Evolutionary conservation across 2,888 invertebrate genomes (phyloP).

Genomic region (Troilus luridus): DNA sequence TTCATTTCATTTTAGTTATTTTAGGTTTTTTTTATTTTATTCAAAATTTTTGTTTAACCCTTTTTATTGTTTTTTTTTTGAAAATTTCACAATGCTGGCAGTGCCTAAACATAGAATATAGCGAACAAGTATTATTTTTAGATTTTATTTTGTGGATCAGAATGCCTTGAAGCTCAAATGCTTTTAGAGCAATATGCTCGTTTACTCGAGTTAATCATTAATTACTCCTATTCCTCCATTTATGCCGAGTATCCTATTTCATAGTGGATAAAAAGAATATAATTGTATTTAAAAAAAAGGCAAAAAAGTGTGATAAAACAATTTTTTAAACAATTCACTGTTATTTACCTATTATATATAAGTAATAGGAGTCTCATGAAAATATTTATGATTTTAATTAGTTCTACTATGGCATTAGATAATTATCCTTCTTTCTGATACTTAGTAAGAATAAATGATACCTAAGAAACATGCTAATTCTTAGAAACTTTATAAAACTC

Average conservation of each 20-base stretch:
- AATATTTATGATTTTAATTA: background rate
- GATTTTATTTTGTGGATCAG: background rate
- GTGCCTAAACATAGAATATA: background rate
- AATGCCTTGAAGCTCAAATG: background rate
- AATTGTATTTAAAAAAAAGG: background rate
- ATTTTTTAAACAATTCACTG: no score
- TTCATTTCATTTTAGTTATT: conserved; percentile 54
- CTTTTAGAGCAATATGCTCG: background rate
- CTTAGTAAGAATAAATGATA: no score
- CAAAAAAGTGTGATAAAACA: background rate
- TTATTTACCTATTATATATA: background rate
- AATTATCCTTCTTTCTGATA: no score
- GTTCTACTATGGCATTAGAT: background rate
- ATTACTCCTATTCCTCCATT: background rate
- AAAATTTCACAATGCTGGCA: background rate
- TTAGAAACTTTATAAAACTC: no score
- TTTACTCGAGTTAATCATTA: background rate
- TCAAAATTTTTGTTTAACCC: conserved; percentile 10
- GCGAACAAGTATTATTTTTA: background rate
- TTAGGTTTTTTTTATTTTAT: background rate
- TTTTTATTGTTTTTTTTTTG: conserved; percentile 7
- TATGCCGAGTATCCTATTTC: background rate
- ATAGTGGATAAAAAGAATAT: background rate
- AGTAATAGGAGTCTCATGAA: background rate
- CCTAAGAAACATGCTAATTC: no score